Percentiles rank a stretch among this genome's conserved stretches.
These are phyloP conservation scores for Arctocebus calabarensis DNA, from an alignment of 2,797 vertebrate genomes.

Conservation along the genomic window DNA sequence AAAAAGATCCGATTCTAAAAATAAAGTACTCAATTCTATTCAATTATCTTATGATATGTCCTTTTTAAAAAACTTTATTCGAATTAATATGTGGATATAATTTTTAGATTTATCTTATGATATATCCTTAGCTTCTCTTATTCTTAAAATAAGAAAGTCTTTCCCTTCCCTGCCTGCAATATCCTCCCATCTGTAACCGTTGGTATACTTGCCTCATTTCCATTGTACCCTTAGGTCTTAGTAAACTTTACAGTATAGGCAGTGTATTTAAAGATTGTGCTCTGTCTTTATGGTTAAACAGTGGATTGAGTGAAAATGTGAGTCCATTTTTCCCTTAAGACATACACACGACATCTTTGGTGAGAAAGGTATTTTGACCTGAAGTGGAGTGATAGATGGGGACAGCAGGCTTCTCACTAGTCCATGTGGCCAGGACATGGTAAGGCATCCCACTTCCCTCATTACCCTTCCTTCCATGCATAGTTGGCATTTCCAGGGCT, in stretches of 20 bases:
- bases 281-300: not conserved
- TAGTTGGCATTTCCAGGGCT: not conserved
- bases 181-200: not conserved
- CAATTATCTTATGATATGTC: no score
- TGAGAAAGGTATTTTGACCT: not conserved
- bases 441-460: not conserved
- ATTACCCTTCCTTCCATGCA: not conserved
- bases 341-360: not conserved
- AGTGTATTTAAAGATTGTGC: not conserved
- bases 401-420: not conserved
- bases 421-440: not conserved
- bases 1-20: not conserved
- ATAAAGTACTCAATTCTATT: conserved; percentile 13
- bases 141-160: conserved; percentile 49
- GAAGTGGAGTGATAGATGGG: not conserved
- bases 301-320: not conserved
- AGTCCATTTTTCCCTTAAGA: not conserved
- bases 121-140: not conserved
- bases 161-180: not conserved
- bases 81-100: no score
- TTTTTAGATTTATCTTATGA: not conserved
- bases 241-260: not conserved
- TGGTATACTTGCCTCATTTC: conserved; percentile 27
- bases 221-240: not conserved
- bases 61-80: no score